Percentiles rank a stretch among this genome's conserved stretches.
phyloP scores from a whole-genome alignment of 2,113 vertebrate genomes.

The Tupaia tana region DNA sequence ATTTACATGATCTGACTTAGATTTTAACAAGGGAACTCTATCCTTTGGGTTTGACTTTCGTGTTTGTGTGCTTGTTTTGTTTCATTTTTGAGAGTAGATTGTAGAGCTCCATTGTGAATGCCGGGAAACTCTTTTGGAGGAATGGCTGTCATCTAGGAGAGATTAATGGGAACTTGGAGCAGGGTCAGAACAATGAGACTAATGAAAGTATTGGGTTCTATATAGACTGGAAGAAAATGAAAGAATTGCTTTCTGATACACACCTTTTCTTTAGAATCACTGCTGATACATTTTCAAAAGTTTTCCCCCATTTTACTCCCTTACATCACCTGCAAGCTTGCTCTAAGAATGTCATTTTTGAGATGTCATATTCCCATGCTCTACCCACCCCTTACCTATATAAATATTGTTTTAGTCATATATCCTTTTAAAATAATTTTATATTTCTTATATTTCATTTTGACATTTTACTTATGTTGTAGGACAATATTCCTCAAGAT shows the following conservation, averaged over 20 bases:
- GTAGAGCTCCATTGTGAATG: neutral
- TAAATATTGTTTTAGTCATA: neutral
- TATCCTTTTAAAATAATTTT: neutral
- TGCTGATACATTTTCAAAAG: neutral
- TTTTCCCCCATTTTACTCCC: neutral
- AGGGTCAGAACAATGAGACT: neutral
- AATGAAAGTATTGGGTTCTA: neutral
- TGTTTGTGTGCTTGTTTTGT: neutral
- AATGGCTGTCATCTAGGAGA: neutral
- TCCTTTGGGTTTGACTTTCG: neutral
- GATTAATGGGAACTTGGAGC: neutral
- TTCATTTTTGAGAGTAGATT: neutral
- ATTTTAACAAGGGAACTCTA: neutral
- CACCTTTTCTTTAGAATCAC: neutral
- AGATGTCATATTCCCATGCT: neutral
- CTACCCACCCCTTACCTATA: neutral
- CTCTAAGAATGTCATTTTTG: neutral
- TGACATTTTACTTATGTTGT: neutral
- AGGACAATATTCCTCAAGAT: neutral
- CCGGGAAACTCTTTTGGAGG: neutral
- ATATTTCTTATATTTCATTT: neutral
- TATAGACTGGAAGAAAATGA: neutral
- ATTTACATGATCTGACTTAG: neutral
- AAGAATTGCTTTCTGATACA: neutral
- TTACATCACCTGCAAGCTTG: neutral